These are phyloP conservation scores for Coelogynopora nodosa DNA, from an alignment of 2,888 invertebrate genomes.

Conservation along the genomic window DNA sequence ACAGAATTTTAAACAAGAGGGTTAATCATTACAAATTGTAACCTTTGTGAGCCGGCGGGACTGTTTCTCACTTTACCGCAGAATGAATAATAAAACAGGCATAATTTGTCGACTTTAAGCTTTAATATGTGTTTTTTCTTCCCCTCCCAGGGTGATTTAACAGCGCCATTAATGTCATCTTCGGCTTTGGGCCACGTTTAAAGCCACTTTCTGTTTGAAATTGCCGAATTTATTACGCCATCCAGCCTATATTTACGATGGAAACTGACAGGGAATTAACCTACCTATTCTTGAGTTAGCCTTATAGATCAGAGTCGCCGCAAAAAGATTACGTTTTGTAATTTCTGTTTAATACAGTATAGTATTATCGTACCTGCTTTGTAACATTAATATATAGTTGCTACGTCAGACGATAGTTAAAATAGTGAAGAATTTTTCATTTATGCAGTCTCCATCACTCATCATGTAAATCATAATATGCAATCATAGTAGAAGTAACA, in stretches of 20 bases:
- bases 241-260: neutral
- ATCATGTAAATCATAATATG: too few relatives aligned
- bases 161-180: constrained; percentile 19
- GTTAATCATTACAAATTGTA: constrained; percentile 13
- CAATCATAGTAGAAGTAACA: too few relatives aligned
- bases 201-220: constrained; percentile 18
- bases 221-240: constrained; percentile 28
- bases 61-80: neutral
- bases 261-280: constrained; percentile 8
- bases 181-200: constrained; percentile 6
- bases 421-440: too few relatives aligned
- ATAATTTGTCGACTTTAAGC: neutral
- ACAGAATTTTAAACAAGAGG: constrained; percentile 14
- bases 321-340: constrained; percentile 14
- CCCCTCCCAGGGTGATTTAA: neutral
- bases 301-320: neutral
- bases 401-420: neutral
- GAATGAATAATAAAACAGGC: constrained; percentile 23
- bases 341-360: neutral
- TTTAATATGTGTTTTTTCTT: neutral
- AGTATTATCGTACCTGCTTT: neutral
- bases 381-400: neutral
- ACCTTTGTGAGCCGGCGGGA: neutral
- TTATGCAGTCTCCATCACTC: too few relatives aligned
- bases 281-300: neutral